These are phyloP conservation scores for Nycticryphes semicollaris DNA, from an alignment of 2,113 vertebrate genomes.

Conservation along the genomic window DNA sequence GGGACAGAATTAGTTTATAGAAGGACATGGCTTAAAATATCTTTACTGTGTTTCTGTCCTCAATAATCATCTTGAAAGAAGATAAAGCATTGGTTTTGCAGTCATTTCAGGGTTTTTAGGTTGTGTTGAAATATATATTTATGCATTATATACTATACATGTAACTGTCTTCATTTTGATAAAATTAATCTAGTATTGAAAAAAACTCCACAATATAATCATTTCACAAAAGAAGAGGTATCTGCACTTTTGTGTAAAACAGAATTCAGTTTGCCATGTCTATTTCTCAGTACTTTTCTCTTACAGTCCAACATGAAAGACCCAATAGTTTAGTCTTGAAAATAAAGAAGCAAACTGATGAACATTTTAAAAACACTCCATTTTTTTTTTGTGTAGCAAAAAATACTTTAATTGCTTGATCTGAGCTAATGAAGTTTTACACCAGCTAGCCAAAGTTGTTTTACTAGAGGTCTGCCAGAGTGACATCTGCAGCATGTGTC, in stretches of 20 bases:
- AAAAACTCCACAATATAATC: not conserved
- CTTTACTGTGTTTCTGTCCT: constrained; percentile 26
- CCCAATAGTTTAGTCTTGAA: not conserved
- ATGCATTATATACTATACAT: not conserved
- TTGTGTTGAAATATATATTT: not conserved
- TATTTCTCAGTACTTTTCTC: not conserved
- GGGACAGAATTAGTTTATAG: constrained; percentile 32
- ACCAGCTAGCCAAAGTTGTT: not conserved
- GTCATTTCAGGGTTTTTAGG: not conserved
- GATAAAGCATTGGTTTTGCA: not conserved
- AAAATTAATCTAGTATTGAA: not conserved
- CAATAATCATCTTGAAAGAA: not conserved
- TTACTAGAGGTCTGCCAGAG: not conserved
- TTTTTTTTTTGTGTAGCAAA: not conserved
- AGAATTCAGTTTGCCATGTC: not conserved
- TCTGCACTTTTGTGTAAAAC: not conserved
- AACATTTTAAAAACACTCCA: not conserved
- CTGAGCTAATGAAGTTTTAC: not conserved
- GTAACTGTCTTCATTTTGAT: not conserved
- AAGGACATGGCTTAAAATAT: constrained; percentile 38
- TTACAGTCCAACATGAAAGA: not conserved
- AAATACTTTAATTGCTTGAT: not conserved
- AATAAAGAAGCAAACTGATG: not conserved
- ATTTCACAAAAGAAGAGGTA: not conserved
- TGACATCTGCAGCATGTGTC: not conserved